Conservation (phyloP, 1,140 invertebrate genomes). For the Halesus radiatus region DNA sequence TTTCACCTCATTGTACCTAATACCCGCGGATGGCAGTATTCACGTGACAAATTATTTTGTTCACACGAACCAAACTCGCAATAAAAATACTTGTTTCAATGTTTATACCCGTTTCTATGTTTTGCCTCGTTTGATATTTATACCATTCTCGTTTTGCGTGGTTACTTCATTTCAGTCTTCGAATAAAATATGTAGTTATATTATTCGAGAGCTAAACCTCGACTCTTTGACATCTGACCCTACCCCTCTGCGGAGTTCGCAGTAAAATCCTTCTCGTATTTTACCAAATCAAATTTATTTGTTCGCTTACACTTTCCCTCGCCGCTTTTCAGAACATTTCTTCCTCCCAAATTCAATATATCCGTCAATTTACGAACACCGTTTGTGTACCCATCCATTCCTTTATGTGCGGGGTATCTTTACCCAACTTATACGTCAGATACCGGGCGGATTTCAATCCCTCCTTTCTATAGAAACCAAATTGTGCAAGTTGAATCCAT, state of each 20-base stretch:
- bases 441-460: constrained; percentile 8
- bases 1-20: too few relatives aligned
- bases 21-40: too few relatives aligned
- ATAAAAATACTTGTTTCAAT: too few relatives aligned
- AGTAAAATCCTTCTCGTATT: constrained; percentile 1
- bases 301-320: constrained; percentile 1
- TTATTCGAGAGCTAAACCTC: neutral
- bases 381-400: neutral
- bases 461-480: neutral
- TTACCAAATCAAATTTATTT: constrained; percentile 26
- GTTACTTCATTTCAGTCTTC: too few relatives aligned
- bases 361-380: neutral
- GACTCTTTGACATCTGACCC: neutral
- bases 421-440: constrained; percentile 9
- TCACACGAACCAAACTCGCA: too few relatives aligned
- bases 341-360: constrained; percentile 18
- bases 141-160: too few relatives aligned
- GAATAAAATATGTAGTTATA: too few relatives aligned
- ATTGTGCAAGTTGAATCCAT: neutral
- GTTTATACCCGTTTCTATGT: too few relatives aligned
- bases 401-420: neutral
- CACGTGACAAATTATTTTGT: too few relatives aligned
- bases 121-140: too few relatives aligned
- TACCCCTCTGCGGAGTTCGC: neutral
- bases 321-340: constrained; percentile 1